phyloP scores from a whole-genome alignment of 2,888 invertebrate species.

The Syritta pipiens region DNA sequence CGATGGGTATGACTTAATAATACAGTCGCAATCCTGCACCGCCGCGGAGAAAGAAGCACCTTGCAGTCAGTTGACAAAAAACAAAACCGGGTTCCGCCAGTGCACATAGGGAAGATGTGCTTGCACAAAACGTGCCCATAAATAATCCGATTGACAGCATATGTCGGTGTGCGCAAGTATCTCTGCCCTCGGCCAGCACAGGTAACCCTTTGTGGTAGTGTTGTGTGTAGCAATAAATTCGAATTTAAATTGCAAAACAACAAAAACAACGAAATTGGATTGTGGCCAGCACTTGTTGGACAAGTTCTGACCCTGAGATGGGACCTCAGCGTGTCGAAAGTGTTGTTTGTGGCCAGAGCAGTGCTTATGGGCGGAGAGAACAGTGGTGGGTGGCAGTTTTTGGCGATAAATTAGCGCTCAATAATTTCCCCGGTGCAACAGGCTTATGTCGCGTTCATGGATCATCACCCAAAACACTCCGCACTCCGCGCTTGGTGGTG shows the following conservation, averaged over 20 bases:
- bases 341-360: neutral
- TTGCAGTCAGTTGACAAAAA: slow-evolving; percentile 56
- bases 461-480: neutral
- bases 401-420: slow-evolving; percentile 30
- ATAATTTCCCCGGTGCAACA: slow-evolving; percentile 3
- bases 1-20: slow-evolving; percentile 65
- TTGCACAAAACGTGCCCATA: slow-evolving; percentile 47
- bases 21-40: slow-evolving; percentile 14
- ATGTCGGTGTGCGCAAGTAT: slow-evolving; percentile 34
- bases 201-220: slow-evolving; percentile 59
- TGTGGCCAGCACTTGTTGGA: slow-evolving; percentile 63
- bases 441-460: neutral
- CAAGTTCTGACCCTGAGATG: slow-evolving; percentile 46
- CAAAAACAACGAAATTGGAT: slow-evolving; percentile 35
- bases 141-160: slow-evolving; percentile 65
- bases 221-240: slow-evolving; percentile 53
- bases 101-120: slow-evolving; percentile 40
- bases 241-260: slow-evolving; percentile 51
- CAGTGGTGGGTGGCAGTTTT: slow-evolving; percentile 7
- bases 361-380: slow-evolving; percentile 37
- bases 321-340: slow-evolving; percentile 7
- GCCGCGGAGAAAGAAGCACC: slow-evolving; percentile 37
- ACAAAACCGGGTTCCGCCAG: neutral
- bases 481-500: neutral
- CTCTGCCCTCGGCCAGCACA: slow-evolving; percentile 1